These are phyloP conservation scores for Spilarctia lutea DNA, from an alignment of 2,888 invertebrate genomes.

Conservation along the genomic window DNA sequence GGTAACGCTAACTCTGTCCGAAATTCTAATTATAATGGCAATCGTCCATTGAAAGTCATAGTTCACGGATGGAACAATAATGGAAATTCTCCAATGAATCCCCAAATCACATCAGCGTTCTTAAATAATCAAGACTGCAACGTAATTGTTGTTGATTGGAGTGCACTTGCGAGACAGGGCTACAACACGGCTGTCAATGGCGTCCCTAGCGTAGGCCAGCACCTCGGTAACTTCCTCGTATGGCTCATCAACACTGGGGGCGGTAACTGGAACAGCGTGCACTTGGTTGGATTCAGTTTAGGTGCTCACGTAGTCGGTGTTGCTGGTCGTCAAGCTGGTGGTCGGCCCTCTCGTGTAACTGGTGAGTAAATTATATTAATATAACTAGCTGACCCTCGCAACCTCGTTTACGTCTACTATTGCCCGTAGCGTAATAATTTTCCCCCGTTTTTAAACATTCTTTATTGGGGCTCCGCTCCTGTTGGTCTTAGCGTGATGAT, in stretches of 20 bases:
- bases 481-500: too few relatives aligned
- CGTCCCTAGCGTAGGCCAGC: constrained; percentile 66
- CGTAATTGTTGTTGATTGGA: constrained; percentile 75
- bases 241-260: constrained; percentile 70
- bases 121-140: constrained; percentile 64
- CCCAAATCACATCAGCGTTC: constrained; percentile 64
- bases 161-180: constrained; percentile 53
- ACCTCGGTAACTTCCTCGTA: constrained; percentile 67
- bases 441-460: too few relatives aligned
- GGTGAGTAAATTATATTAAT: constrained; percentile 52
- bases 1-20: constrained; percentile 55
- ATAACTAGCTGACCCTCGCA: too few relatives aligned
- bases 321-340: constrained; percentile 64
- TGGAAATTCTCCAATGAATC: constrained; percentile 63
- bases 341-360: constrained; percentile 65
- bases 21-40: constrained; percentile 57
- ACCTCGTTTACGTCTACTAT: too few relatives aligned
- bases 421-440: too few relatives aligned
- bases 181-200: constrained; percentile 60
- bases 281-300: constrained; percentile 76
- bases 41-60: constrained; percentile 61
- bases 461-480: too few relatives aligned
- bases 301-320: constrained; percentile 77
- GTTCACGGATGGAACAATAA: constrained; percentile 75
- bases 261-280: constrained; percentile 72